phyloP scores from a whole-genome alignment of 2,888 invertebrate genomes.

The Sturmia bella region DNA sequence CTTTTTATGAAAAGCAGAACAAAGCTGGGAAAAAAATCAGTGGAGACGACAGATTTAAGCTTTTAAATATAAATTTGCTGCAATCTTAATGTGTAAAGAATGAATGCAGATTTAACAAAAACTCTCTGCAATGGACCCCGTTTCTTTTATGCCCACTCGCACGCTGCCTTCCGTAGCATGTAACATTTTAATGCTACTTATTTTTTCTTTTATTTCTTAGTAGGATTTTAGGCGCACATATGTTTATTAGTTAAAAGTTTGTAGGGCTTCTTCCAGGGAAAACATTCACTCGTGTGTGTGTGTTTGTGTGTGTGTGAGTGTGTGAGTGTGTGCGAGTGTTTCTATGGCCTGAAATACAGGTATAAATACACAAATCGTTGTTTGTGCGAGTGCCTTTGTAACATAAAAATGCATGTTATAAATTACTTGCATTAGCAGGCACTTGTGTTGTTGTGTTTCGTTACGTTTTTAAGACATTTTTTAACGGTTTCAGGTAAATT shows the following conservation, averaged over 20 bases:
- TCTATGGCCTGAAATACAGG: not conserved
- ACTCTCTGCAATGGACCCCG: not conserved
- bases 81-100: slow-evolving; percentile 21
- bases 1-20: slow-evolving; percentile 31
- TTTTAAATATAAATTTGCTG: slow-evolving; percentile 47
- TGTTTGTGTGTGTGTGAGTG: not conserved
- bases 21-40: slow-evolving; percentile 16
- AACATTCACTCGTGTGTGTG: not conserved
- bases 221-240: slow-evolving; percentile 47
- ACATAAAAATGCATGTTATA: slow-evolving; percentile 74
- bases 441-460: slow-evolving; percentile 74
- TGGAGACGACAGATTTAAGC: slow-evolving; percentile 48
- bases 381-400: slow-evolving; percentile 59
- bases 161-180: too few species aligned
- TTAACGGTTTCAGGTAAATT: slow-evolving; percentile 39
- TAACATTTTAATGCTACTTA: not conserved
- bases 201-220: slow-evolving; percentile 1
- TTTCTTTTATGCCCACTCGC: not conserved
- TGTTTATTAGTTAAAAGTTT: slow-evolving; percentile 8
- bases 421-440: slow-evolving; percentile 80
- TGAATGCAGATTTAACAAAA: slow-evolving; percentile 8
- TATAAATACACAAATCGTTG: slow-evolving; percentile 6
- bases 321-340: slow-evolving; percentile 55
- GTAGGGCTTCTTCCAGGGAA: not conserved
- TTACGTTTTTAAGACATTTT: slow-evolving; percentile 15